Evolutionary conservation across 2,113 vertebrate species (phyloP), one percentile per base, ranked within the genome.

Genomic region (Pyrgilauda ruficollis): DNA sequence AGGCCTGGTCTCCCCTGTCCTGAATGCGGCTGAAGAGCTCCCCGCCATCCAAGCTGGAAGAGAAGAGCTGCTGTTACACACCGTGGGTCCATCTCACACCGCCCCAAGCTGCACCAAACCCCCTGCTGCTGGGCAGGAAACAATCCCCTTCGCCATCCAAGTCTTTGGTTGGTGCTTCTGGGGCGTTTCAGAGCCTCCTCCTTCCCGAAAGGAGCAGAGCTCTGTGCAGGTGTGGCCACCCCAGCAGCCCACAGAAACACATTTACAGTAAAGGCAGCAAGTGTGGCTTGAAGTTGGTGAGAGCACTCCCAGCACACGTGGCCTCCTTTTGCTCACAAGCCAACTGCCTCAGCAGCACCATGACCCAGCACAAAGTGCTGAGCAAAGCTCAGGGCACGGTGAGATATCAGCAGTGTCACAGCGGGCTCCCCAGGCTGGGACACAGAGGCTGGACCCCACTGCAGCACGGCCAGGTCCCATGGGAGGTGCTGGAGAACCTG

Each of bases 11-110:
- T 94, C 99, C 99, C 96, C 99, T 96, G 97, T 99, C 99, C 95
- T 99, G 99, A 77, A 99, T 99, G 21, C 99, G 97, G 97, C 99
- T 99, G 73, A 99, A 99, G 86, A 99, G 98, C 87, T 99, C 99
- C 33, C 99, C 99, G 2, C 99, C 99, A 5, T 99, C 99, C 98
- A 99, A 98, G 96, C 99, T 99, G 97, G 33, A 98, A 98, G 67
- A 94, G 76, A 96, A 91, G 30, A 24, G 13, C 4, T 0, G 3
- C 43, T 0, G 2, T 97, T 2, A 61, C 27, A 15, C 0, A 2
- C 68, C 9, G 16, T 1, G 0, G 47, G 22, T 7, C 58, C 10
- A 0, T 0, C 31, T 5, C 77, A 3, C 24, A 0, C 9, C 1
- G 4, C 35, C 13, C 1, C 31, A 0, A 16, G 27, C 7, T 0